Evolutionary conservation across 2,888 invertebrate genomes (phyloP).

Genomic region (Thumatha senex): DNA sequence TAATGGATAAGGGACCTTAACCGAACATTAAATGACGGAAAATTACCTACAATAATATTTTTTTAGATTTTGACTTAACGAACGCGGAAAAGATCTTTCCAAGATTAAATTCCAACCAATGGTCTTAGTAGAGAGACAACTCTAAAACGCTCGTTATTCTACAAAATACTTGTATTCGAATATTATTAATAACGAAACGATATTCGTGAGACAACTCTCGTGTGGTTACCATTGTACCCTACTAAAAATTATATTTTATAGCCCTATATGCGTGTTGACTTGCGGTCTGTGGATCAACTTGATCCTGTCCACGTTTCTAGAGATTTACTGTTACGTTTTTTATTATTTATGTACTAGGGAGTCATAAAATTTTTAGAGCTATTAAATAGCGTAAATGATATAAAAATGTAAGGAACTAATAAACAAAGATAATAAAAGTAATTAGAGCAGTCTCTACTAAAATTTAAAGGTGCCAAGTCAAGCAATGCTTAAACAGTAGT

Average conservation of each 20-base stretch:
- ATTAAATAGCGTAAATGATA: neutral
- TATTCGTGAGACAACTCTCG: conserved; percentile 46
- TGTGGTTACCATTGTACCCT: conserved; percentile 29
- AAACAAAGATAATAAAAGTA: neutral
- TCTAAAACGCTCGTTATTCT: conserved; percentile 5
- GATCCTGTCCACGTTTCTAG: conserved; percentile 19
- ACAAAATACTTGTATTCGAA: conserved; percentile 30
- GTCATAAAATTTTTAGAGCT: conserved; percentile 4
- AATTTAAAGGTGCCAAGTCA: too few species aligned
- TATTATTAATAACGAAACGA: conserved; percentile 35
- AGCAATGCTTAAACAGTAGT: too few species aligned
- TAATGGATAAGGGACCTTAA: neutral
- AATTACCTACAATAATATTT: neutral
- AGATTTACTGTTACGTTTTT: conserved; percentile 20
- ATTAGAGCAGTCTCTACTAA: too few species aligned
- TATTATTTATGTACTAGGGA: conserved; percentile 10
- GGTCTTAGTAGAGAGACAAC: neutral
- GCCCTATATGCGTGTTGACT: conserved; percentile 29
- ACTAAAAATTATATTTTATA: conserved; percentile 38
- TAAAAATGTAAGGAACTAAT: neutral
- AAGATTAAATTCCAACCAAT: neutral
- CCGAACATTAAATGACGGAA: neutral
- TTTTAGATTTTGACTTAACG: neutral
- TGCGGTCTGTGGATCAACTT: conserved; percentile 31
- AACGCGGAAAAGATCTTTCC: neutral